A percentile compares a stretch with the other conserved stretches of the same genome.
Evolutionary conservation across 2,113 vertebrate species (phyloP).

Genomic region (Xyrauchen texanus): DNA sequence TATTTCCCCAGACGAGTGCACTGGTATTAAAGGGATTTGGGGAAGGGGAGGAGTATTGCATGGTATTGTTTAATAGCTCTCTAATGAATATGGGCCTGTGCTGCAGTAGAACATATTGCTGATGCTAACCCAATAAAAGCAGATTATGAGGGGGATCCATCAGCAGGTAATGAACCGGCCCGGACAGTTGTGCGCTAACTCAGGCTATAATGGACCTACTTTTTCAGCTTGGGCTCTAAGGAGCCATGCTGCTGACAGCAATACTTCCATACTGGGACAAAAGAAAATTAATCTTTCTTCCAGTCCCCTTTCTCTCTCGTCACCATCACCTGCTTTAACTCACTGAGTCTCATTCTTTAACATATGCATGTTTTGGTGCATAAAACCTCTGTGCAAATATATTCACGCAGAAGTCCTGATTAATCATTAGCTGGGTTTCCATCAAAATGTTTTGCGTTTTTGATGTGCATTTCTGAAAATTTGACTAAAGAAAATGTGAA

Average conservation of each 20-base stretch:
- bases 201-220: conserved; percentile 59
- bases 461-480: too few relatives aligned
- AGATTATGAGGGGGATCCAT: conserved; percentile 58
- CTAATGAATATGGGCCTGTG: conserved; percentile 50
- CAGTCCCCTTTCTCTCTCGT: conserved; percentile 5
- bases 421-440: too few relatives aligned
- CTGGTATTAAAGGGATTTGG: conserved; percentile 37
- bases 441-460: too few relatives aligned
- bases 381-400: too few relatives aligned
- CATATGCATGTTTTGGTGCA: too few relatives aligned
- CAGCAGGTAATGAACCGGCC: conserved; percentile 56
- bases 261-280: conserved; percentile 30
- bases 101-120: conserved; percentile 19
- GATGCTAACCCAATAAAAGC: conserved; percentile 56
- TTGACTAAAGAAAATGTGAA: too few relatives aligned
- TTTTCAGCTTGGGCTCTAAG: conserved; percentile 47
- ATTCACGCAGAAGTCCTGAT: too few relatives aligned
- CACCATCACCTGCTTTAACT: neutral
- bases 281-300: conserved; percentile 37
- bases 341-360: too few relatives aligned
- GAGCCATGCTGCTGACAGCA: conserved; percentile 39
- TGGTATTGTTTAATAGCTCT: conserved; percentile 49
- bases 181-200: conserved; percentile 56
- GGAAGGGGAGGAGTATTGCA: conserved; percentile 19
- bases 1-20: conserved; percentile 50